Evolutionary conservation across 92 coral and sea anemone genomes (phyloP).

Genomic region (Diadumene lineata): DNA sequence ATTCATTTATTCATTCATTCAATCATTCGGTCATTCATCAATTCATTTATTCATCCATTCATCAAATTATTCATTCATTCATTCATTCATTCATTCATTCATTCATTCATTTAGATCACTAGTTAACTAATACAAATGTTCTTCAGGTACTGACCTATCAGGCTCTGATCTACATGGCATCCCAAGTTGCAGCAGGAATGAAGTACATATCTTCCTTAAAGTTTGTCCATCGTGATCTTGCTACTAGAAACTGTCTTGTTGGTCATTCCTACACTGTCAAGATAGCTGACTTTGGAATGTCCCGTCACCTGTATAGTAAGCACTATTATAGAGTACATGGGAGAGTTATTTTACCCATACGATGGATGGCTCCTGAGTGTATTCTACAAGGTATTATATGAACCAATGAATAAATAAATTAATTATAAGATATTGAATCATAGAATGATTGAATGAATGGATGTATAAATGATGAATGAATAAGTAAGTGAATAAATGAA

Average conservation of each 20-base stretch:
- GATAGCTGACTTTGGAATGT: conserved; percentile 99
- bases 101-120: too few relatives aligned
- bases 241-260: conserved; percentile 93
- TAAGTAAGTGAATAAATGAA: too few relatives aligned
- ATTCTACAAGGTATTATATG: conserved; percentile 90
- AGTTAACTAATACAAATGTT: conserved; percentile 37
- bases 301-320: conserved; percentile 88
- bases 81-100: too few relatives aligned
- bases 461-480: too few relatives aligned
- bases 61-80: too few relatives aligned
- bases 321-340: conserved; percentile 97
- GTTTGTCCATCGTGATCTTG: conserved; percentile 94
- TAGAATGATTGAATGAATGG: too few relatives aligned
- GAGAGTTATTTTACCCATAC: conserved; percentile 87
- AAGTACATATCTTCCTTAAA: conserved; percentile 93
- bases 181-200: conserved; percentile 94
- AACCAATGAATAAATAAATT: too few relatives aligned
- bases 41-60: too few relatives aligned
- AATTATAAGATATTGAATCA: too few relatives aligned
- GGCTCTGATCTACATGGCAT: conserved; percentile 87
- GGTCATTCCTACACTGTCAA: conserved; percentile 95
- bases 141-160: conserved; percentile 55
- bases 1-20: too few relatives aligned
- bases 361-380: conserved; percentile 99
- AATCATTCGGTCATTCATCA: too few relatives aligned